A percentile compares a stretch with the other conserved stretches of the same genome.
phyloP scores from a whole-genome alignment of 2,113 vertebrate genomes.

The Microcebus tavaratra region DNA sequence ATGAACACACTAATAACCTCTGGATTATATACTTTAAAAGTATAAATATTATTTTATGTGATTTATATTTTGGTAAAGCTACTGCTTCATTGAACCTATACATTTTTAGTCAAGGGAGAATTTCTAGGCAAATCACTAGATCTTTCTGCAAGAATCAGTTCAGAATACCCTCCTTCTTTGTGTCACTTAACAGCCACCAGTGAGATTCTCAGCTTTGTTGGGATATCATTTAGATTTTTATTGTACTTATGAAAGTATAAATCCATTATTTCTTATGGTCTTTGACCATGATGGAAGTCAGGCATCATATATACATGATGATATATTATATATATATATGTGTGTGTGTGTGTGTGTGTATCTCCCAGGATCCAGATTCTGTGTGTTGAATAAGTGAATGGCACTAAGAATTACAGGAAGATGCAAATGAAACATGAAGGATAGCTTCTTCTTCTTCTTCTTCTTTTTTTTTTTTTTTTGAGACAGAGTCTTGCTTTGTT shows the following conservation, averaged over 20 bases:
- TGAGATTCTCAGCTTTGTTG: neutral
- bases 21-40: neutral
- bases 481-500: too few species aligned
- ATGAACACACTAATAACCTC: neutral
- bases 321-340: too few species aligned
- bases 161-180: neutral
- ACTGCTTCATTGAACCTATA: neutral
- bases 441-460: accelerated
- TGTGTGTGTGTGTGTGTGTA: neutral
- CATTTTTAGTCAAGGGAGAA: neutral
- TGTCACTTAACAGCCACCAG: neutral
- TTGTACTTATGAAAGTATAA: neutral
- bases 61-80: neutral
- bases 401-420: neutral
- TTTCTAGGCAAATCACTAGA: neutral
- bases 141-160: neutral
- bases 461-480: too few species aligned
- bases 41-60: neutral
- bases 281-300: neutral
- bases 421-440: neutral
- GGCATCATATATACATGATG: neutral
- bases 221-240: neutral
- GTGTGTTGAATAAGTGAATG: neutral
- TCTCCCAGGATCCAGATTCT: neutral
- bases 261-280: neutral